These are phyloP conservation scores for Eustalomyia histrio DNA, from an alignment of 2,888 invertebrate genomes.

Conservation along the genomic window DNA sequence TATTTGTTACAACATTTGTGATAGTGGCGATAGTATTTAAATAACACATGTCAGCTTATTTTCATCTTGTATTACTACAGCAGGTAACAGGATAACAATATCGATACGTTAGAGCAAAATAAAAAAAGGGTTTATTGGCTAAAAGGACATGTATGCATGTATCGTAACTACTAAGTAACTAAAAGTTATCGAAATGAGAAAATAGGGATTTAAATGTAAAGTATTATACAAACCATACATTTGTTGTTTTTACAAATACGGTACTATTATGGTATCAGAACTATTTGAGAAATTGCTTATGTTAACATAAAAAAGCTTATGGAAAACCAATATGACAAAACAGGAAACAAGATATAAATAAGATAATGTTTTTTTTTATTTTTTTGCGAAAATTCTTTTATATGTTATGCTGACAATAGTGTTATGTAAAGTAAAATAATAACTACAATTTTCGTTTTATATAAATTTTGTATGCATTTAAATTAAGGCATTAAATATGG, in stretches of 20 bases:
- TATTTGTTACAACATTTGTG: not conserved
- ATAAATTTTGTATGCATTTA: slow-evolving; percentile 39
- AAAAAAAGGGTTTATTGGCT: slow-evolving; percentile 26
- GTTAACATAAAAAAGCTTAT: slow-evolving; percentile 16
- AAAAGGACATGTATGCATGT: not conserved
- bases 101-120: slow-evolving; percentile 26
- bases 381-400: not conserved
- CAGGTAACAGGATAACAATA: slow-evolving; percentile 40
- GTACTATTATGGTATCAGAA: not conserved
- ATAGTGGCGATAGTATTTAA: slow-evolving; percentile 47
- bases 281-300: slow-evolving; percentile 44
- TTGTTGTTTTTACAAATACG: not conserved
- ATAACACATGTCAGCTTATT: slow-evolving; percentile 59
- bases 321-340: not conserved
- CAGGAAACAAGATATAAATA: not conserved
- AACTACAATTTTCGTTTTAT: not conserved
- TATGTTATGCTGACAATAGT: not conserved
- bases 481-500: slow-evolving; percentile 32
- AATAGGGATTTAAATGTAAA: slow-evolving; percentile 14
- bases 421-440: not conserved
- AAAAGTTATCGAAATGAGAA: not conserved
- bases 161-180: too few species aligned
- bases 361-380: not conserved
- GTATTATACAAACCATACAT: not conserved
- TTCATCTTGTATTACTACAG: slow-evolving; percentile 27